Conservation (phyloP, 2,888 invertebrate species). For the Campaea margaritaria region DNA sequence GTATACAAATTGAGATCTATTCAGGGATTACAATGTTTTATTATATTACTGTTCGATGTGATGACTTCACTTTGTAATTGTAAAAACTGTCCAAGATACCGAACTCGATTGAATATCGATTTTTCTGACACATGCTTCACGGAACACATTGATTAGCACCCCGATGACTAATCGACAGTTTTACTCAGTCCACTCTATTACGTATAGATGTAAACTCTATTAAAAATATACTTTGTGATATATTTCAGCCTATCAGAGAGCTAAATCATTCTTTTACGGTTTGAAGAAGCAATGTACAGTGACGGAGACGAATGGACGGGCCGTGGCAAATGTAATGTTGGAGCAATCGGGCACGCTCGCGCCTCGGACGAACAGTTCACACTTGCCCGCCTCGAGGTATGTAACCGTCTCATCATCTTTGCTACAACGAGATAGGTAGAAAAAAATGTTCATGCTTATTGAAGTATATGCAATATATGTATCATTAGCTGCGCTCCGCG, state of each 20-base stretch:
- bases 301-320: conserved; percentile 17
- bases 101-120: too few relatives aligned
- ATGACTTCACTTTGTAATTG: too few relatives aligned
- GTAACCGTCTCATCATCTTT: conserved; percentile 34
- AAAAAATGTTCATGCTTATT: too few relatives aligned
- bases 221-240: too few relatives aligned
- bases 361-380: conserved; percentile 62
- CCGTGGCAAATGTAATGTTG: conserved; percentile 49
- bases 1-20: neutral
- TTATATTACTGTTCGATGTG: neutral
- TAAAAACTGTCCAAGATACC: neutral
- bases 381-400: conserved; percentile 53
- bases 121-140: too few relatives aligned
- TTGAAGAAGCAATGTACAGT: conserved; percentile 47
- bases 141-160: too few relatives aligned
- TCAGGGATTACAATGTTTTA: neutral
- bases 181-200: too few relatives aligned
- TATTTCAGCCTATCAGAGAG: too few relatives aligned
- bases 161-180: too few relatives aligned
- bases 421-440: neutral
- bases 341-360: conserved; percentile 53
- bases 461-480: too few relatives aligned
- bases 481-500: too few relatives aligned
- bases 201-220: too few relatives aligned
- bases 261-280: neutral